Evolutionary conservation across 1,140 invertebrate genomes (phyloP), one percentile per base, ranked within the genome.

Genomic region (Cotesia chilonis): DNA sequence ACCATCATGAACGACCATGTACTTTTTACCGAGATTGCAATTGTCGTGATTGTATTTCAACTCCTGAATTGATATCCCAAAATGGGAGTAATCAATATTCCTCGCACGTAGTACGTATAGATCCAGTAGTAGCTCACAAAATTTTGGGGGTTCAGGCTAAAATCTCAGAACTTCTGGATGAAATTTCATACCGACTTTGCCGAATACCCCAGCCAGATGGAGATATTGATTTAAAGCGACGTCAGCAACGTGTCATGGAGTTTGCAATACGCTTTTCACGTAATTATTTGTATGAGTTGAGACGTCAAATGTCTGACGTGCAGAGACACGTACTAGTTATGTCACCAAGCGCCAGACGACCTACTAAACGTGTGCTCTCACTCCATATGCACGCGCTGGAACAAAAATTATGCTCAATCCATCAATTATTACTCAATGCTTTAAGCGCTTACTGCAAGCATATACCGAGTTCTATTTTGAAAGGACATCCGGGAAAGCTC

Each of bases 211-310:
- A 82, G 7, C 85, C 85, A 5, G 86, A 87, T 74, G 86, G 85
- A 7, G 84, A 86, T 35, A 79, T 75, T 35, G 86, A 87, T 72
- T 59, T 85, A 4, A 76, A 78, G 41, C 78, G 81, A 63, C 77
- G 85, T 55, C 82, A 87, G 57, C 83, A 86, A 36, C 77, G 85
- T 4, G 79, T 81, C 0, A 63, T 79, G 20, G 86, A 87, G 74
- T 87, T 87, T 74, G 79, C 80, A 1, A 78, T 83, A 47, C 77
- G 86, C 75, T 84, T 87, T 64, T 86, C 86, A 1, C 79, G 86
- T 41, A 86, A 87, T 76, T 87, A 87, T 77, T 66, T 87, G 4
- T 87, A 87, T 36, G 82, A 86, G 74, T 74, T 87, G n/a, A 76
- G 81, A 4, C 78, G 85, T 73, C 79, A 83, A 17, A 76, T 86